Evolutionary conservation across 2,797 vertebrate species (phyloP).

Genomic region (Epinephelus malabaricus): DNA sequence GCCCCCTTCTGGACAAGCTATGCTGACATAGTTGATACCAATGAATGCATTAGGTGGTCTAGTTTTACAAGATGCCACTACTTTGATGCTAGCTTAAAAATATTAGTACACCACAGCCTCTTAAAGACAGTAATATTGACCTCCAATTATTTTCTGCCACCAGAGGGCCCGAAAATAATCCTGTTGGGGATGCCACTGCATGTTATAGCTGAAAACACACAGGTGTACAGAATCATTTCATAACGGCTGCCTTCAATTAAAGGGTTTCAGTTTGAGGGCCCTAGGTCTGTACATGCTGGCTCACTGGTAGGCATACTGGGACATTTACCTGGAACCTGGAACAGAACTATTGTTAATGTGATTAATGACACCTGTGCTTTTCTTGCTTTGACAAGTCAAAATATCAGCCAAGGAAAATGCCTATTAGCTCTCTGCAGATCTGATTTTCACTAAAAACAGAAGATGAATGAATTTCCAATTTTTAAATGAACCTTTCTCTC

Average conservation of each 20-base stretch:
- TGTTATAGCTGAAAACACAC: neutral
- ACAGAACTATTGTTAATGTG: neutral
- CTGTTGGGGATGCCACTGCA: too few relatives aligned
- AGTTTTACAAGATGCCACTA: too few relatives aligned
- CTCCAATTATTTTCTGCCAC: too few relatives aligned
- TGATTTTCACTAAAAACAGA: neutral
- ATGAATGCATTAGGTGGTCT: too few relatives aligned
- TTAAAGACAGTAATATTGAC: too few relatives aligned
- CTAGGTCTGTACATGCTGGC: neutral
- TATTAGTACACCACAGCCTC: too few relatives aligned
- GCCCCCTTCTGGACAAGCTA: too few relatives aligned
- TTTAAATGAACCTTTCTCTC: neutral
- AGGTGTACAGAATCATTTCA: neutral
- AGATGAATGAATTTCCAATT: neutral
- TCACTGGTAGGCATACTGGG: neutral
- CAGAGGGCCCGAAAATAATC: too few relatives aligned
- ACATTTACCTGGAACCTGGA: neutral
- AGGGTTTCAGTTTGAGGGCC: neutral
- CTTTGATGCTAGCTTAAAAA: too few relatives aligned
- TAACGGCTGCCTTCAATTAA: neutral
- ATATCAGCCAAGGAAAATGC: neutral
- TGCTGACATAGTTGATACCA: too few relatives aligned
- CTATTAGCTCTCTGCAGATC: neutral
- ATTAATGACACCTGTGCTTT: neutral
- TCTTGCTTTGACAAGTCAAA: neutral